phyloP scores from a whole-genome alignment of 1,140 invertebrate genomes.

The Ips typographus region DNA sequence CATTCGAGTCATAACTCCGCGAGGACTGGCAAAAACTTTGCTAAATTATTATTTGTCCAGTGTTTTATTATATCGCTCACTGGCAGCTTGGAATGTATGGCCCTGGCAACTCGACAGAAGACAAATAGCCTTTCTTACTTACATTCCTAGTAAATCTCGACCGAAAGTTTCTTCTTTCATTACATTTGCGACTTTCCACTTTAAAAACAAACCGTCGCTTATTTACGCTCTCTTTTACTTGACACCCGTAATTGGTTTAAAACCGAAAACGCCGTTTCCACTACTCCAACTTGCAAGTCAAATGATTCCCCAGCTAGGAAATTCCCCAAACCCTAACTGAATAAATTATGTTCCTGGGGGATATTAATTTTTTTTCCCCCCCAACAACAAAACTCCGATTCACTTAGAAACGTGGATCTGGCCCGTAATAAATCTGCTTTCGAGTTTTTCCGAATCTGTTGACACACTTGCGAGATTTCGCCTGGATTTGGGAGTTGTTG shows the following conservation, averaged over 20 bases:
- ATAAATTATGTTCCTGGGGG: conserved; percentile 26
- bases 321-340: conserved; percentile 6
- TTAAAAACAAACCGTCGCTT: neutral
- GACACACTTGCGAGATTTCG: conserved; percentile 29
- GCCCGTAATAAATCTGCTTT: conserved; percentile 28
- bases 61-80: conserved; percentile 20
- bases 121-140: neutral
- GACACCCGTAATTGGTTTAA: neutral
- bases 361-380: conserved; percentile 28
- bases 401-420: conserved; percentile 31
- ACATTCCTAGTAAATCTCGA: neutral
- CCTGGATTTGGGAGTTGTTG: conserved; percentile 19
- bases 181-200: neutral
- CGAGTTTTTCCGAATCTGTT: conserved; percentile 26
- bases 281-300: neutral
- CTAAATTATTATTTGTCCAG: conserved; percentile 25
- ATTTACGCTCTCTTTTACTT: neutral
- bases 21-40: conserved; percentile 21
- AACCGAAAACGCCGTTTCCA: neutral
- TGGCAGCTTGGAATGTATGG: conserved; percentile 18
- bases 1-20: conserved; percentile 11
- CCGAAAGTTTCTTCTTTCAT: neutral
- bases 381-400: conserved; percentile 29
- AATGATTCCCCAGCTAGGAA: neutral
- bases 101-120: neutral